phyloP scores from a whole-genome alignment of 2,113 vertebrate genomes.

The Oostethus manadensis region DNA sequence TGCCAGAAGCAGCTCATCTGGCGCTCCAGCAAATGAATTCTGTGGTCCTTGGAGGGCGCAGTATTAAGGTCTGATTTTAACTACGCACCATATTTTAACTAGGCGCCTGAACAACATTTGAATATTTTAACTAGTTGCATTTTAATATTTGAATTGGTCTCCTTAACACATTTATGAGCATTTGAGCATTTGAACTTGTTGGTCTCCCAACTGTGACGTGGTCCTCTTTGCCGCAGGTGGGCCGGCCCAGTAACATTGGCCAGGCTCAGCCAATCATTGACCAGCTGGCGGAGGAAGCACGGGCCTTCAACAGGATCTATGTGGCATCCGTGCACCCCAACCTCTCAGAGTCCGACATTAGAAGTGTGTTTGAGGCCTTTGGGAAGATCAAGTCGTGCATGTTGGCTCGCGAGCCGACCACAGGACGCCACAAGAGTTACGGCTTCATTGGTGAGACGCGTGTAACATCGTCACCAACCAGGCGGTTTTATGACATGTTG shows the following conservation, averaged over 20 bases:
- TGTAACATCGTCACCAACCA: constrained; percentile 5
- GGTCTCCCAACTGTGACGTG: constrained; percentile 51
- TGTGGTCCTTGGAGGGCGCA: constrained; percentile 93
- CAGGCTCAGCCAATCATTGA: constrained; percentile 98
- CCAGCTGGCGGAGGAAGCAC: constrained; percentile 94
- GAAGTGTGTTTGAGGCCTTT: constrained; percentile 97
- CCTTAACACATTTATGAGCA: no score
- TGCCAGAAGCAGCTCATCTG: constrained; percentile 94
- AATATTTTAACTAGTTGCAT: no score
- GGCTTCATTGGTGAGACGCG: constrained; percentile 91
- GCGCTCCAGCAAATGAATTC: constrained; percentile 99
- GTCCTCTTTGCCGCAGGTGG: constrained; percentile 82
- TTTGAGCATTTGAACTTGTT: no score
- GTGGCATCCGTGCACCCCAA: constrained; percentile 96
- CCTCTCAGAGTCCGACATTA: constrained; percentile 95
- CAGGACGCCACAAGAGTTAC: constrained; percentile 94
- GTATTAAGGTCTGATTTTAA: constrained; percentile 78
- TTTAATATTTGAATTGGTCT: no score
- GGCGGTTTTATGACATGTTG: constrained; percentile 4
- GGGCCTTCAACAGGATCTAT: constrained; percentile 96
- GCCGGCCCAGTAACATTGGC: constrained; percentile 95
- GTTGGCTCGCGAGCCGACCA: constrained; percentile 89
- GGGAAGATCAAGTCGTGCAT: constrained; percentile 96
- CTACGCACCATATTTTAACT: no score
- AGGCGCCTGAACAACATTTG: no score